Evolutionary conservation across 2,888 invertebrate genomes (phyloP).

Genomic region (Caradrina kadenii): DNA sequence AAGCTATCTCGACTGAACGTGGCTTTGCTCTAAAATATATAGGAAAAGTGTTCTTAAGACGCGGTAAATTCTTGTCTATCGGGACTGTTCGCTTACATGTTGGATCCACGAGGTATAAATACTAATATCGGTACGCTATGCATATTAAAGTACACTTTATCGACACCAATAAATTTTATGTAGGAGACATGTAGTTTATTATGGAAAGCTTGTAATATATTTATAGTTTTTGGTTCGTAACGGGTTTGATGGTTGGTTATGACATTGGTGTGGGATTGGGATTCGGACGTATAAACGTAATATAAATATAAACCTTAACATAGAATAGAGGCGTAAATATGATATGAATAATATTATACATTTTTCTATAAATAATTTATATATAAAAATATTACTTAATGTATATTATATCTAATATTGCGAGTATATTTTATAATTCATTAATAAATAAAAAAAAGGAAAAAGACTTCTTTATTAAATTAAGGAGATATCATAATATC

Average conservation of each 20-base stretch:
- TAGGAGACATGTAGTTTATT: slow-evolving; percentile 41
- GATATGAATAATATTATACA: too few species aligned
- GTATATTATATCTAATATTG: too few species aligned
- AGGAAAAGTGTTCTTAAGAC: slow-evolving; percentile 57
- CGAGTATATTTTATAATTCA: too few species aligned
- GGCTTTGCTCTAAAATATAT: slow-evolving; percentile 46
- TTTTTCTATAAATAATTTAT: too few species aligned
- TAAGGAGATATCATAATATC: too few species aligned
- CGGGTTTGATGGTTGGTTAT: background rate
- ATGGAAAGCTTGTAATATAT: slow-evolving; percentile 34
- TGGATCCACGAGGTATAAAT: slow-evolving; percentile 55
- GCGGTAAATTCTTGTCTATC: slow-evolving; percentile 66
- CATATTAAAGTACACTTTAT: slow-evolving; percentile 49
- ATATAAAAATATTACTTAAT: too few species aligned
- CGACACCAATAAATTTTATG: slow-evolving; percentile 34
- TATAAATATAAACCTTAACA: too few species aligned
- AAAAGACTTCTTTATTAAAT: too few species aligned
- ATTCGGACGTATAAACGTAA: too few species aligned
- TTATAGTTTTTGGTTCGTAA: slow-evolving; percentile 30
- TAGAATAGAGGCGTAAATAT: too few species aligned
- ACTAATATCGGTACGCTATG: slow-evolving; percentile 51
- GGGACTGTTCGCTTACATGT: slow-evolving; percentile 59
- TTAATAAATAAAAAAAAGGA: too few species aligned
- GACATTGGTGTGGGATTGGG: background rate
- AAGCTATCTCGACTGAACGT: slow-evolving; percentile 45